A percentile compares a stretch with the other conserved stretches of the same genome.
These are phyloP conservation scores for Sus scrofa DNA, from an alignment of 2,113 vertebrate genomes.

Conservation along the genomic window T2T-Sscrofa CM000827.6:98455501-98456000, in stretches of 20 bases:
- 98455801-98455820: constrained; percentile 59
- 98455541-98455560: not conserved
- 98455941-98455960: not conserved
- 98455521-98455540: not conserved
- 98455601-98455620: constrained; percentile 63
- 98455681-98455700: constrained; percentile 72
- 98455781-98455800: constrained; percentile 37
- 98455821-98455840: not conserved
- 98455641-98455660: constrained; percentile 38
- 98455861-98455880: constrained; percentile 63
- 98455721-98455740: constrained; percentile 55
- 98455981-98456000: constrained; percentile 33
- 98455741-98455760: constrained; percentile 29
- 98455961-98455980: constrained; percentile 49
- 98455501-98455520: not conserved
- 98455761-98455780: constrained; percentile 59
- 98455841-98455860: constrained; percentile 17
- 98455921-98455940: constrained; percentile 27
- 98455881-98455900: constrained; percentile 57
- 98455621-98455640: constrained; percentile 43
- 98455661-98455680: constrained; percentile 17
- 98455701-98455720: constrained; percentile 62
- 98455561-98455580: not conserved
- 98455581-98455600: constrained; percentile 39
- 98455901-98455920: constrained; percentile 56